Evolutionary conservation across 2,113 vertebrate species (phyloP), one percentile per base, ranked within the genome.

Genomic region (Macrotis lagotis): DNA sequence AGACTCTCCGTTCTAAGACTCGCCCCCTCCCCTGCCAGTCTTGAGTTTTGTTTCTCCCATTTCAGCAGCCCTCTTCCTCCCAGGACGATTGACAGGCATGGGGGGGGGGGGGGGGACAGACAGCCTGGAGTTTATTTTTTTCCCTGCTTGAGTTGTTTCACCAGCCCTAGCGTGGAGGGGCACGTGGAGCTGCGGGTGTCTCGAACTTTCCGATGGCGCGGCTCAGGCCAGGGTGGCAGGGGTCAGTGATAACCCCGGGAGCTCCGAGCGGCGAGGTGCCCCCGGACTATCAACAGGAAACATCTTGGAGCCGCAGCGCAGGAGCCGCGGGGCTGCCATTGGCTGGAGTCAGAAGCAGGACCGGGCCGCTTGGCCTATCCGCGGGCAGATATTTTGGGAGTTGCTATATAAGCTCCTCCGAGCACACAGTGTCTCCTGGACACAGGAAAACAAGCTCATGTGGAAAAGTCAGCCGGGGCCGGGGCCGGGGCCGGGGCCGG

Each of bases 211-310:
- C 98, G 90, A 97, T 97, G 97, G 97, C 98, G 97, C 16, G 48
- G 94, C 96, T 98, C 99, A 98, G 98, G 98, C 90, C 95, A 16
- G 66, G 96, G 95, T 97, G 98, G 98, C 96, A 25, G 96, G 98
- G 99, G 99, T 99, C 98, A 98, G 97, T 96, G 98, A 98, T 99
- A 99, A 98, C 98, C 98, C 97, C 98, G 96, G 97, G 97, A 96
- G 96, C 94, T 37, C 50, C 97, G 96, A 91, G 98, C 94, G 88
- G 0, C 94, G 92, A 97, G 66, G 96, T 97, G 96, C 98, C 97
- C 97, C 52, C 22, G 96, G 44, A 90, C 98, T 99, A 99, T 99
- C 99, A 97, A 98, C 99, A 99, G 99, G 99, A 99, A 99, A 99
- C 99, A 99, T 99, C 99, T 99, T 99, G 97, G 66, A 83, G n/a